Evolutionary conservation across 2,888 invertebrate genomes (phyloP).

Genomic region (Drosophila demipolita): DNA sequence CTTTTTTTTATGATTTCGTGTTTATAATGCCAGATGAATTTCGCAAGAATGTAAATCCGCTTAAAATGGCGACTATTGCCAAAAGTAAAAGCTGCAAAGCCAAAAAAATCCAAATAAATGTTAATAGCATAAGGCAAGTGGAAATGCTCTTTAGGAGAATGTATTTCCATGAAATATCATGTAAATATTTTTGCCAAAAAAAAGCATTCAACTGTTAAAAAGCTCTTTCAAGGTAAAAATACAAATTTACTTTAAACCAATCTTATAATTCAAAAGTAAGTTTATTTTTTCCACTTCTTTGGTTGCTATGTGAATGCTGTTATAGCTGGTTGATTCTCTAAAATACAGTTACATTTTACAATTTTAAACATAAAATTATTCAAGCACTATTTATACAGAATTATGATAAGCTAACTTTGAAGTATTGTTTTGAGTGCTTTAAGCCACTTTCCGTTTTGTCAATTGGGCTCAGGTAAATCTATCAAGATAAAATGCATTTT

Average conservation of each 20-base stretch:
- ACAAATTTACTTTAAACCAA: not conserved
- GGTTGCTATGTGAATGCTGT: not conserved
- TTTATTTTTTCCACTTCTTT: not conserved
- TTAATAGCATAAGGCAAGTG: not conserved
- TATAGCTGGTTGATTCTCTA: not conserved
- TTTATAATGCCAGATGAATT: not conserved
- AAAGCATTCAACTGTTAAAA: not conserved
- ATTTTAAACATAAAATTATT: not conserved
- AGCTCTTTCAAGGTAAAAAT: not conserved
- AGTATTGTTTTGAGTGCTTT: not conserved
- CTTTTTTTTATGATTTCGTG: not conserved
- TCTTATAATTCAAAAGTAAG: no score
- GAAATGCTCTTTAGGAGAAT: not conserved
- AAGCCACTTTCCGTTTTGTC: slow-evolving; percentile 26
- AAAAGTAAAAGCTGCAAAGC: not conserved
- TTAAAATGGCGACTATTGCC: not conserved
- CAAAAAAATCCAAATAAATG: not conserved
- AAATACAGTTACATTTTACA: not conserved
- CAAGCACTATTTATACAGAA: not conserved
- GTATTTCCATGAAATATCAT: not conserved
- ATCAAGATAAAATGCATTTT: slow-evolving; percentile 37
- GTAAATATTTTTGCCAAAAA: not conserved
- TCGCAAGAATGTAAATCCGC: not conserved
- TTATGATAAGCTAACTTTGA: not conserved
- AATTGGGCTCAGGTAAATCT: slow-evolving; percentile 31